Evolutionary conservation across 2,888 invertebrate genomes (phyloP).

Genomic region (Bembecia ichneumoniformis): DNA sequence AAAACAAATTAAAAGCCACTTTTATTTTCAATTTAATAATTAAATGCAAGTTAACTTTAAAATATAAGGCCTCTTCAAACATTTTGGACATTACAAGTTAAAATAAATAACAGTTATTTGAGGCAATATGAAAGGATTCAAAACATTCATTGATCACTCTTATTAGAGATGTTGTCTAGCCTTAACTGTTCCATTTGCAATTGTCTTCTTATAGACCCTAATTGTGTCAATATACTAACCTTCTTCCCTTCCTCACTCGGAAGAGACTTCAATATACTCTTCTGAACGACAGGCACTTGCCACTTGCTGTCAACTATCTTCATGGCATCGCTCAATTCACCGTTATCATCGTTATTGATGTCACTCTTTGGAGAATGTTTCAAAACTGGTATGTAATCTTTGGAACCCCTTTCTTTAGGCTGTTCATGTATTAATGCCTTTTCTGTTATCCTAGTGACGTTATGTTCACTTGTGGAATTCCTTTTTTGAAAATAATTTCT

Average conservation of each 20-base stretch:
- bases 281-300: constrained; percentile 77
- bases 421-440: constrained; percentile 29
- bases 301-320: constrained; percentile 55
- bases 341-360: constrained; percentile 12
- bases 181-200: constrained; percentile 77
- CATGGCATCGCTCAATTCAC: constrained; percentile 46
- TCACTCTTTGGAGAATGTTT: constrained; percentile 58
- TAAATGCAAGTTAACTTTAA: too few relatives aligned
- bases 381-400: constrained; percentile 72
- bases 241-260: constrained; percentile 60
- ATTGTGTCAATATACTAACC: constrained; percentile 75
- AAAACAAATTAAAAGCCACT: too few relatives aligned
- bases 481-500: constrained; percentile 1
- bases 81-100: too few relatives aligned
- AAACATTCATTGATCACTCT: constrained; percentile 14
- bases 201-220: constrained; percentile 78
- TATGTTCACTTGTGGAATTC: constrained; percentile 2
- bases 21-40: too few relatives aligned
- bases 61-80: too few relatives aligned
- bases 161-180: constrained; percentile 58
- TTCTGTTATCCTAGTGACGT: constrained; percentile 17
- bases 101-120: too few relatives aligned
- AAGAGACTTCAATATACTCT: constrained; percentile 66
- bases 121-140: neutral
- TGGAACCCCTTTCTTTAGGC: constrained; percentile 17